Conservation (phyloP, 2,797 vertebrate genomes). For the Enteromius trimaculatus region DNA sequence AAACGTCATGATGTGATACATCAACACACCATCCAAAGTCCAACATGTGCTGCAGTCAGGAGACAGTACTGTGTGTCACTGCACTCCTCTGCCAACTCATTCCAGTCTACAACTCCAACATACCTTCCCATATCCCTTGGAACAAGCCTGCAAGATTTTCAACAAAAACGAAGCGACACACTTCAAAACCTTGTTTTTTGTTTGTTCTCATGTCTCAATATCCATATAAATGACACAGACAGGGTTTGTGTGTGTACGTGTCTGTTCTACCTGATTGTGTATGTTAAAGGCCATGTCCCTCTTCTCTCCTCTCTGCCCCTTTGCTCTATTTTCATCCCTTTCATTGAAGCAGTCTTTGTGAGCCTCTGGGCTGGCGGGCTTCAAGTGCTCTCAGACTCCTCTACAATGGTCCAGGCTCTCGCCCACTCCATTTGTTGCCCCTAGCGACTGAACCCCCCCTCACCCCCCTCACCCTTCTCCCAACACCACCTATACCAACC, state of each 20-base stretch:
- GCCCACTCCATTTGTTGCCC: constrained; percentile 99
- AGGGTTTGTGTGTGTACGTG: constrained; percentile 34
- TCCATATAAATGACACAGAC: constrained; percentile 49
- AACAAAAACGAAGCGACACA: constrained; percentile 70
- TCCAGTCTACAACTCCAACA: constrained; percentile 5
- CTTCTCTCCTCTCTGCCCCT: constrained; percentile 56
- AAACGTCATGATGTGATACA: neutral
- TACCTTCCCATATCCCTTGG: neutral
- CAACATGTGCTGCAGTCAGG: neutral
- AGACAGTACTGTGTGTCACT: neutral
- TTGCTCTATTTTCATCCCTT: constrained; percentile 73
- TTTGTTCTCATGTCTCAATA: constrained; percentile 48
- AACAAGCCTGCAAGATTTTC: constrained; percentile 66
- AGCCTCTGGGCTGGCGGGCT: constrained; percentile 67
- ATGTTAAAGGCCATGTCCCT: constrained; percentile 41
- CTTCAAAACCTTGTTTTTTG: constrained; percentile 45
- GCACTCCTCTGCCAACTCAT: constrained; percentile 8
- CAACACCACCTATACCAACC: constrained; percentile 70
- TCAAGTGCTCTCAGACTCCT: constrained; percentile 93
- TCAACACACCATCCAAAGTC: neutral
- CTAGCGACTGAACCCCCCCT: constrained; percentile 89
- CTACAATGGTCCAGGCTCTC: constrained; percentile 95
- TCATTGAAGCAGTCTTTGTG: constrained; percentile 81
- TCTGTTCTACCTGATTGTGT: constrained; percentile 36
- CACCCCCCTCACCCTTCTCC: constrained; percentile 62